Conservation (phyloP, 2,888 invertebrate species). For the Neoscelio sp. region DNA sequence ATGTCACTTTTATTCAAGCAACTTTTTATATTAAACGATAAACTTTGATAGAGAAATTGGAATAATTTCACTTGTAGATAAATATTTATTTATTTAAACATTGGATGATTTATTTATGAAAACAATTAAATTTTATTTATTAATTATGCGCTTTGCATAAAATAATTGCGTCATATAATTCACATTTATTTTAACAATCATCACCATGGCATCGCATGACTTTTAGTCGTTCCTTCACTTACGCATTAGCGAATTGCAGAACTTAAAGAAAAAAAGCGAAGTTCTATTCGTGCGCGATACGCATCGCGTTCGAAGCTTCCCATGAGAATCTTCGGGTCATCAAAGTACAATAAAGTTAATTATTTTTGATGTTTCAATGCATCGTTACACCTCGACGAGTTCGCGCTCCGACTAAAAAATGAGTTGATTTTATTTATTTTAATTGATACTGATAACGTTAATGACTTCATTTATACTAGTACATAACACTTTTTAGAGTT, state of each 20-base stretch:
- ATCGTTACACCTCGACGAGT: slow-evolving; percentile 20
- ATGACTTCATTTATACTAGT: slow-evolving; percentile 27
- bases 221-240: slow-evolving; percentile 17
- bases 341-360: slow-evolving; percentile 51
- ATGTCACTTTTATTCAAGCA: neutral
- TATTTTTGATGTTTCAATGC: slow-evolving; percentile 45
- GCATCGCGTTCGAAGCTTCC: slow-evolving; percentile 27
- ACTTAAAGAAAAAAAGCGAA: slow-evolving; percentile 8
- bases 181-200: slow-evolving; percentile 35
- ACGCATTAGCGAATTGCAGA: slow-evolving; percentile 47
- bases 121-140: slow-evolving; percentile 11
- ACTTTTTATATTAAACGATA: neutral
- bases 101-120: no score
- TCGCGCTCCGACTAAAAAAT: slow-evolving; percentile 5
- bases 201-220: slow-evolving; percentile 15
- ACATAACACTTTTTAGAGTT: neutral
- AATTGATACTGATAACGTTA: slow-evolving; percentile 33
- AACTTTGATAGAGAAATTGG: no score
- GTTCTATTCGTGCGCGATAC: slow-evolving; percentile 29
- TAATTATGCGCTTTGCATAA: neutral
- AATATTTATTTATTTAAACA: no score
- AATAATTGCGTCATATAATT: slow-evolving; percentile 34
- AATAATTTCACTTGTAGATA: no score
- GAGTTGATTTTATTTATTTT: slow-evolving; percentile 35
- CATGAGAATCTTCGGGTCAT: slow-evolving; percentile 53